phyloP scores from a whole-genome alignment of 2,113 vertebrate genomes.

The Chlorodrepanis virens region DNA sequence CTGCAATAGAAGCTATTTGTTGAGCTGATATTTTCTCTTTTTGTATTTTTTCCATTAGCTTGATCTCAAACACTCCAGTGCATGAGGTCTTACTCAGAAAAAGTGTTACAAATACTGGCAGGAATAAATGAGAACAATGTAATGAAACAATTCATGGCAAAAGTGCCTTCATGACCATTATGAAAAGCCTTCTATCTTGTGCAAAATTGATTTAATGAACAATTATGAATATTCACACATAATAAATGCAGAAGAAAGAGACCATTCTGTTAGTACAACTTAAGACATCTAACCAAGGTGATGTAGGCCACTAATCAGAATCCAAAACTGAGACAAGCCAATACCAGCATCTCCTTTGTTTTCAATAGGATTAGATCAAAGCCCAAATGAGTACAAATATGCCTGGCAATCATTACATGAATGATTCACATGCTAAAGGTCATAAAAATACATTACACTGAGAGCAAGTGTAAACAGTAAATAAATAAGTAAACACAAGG shows the following conservation, averaged over 20 bases:
- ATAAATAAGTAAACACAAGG: not conserved
- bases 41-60: not conserved
- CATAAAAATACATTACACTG: not conserved
- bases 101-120: not conserved
- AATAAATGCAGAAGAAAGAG: not conserved
- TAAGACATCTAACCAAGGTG: not conserved
- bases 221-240: conserved; percentile 1
- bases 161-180: not conserved
- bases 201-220: conserved; percentile 22
- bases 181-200: not conserved
- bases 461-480: not conserved
- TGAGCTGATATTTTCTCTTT: not conserved
- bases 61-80: not conserved
- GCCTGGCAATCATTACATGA: not conserved
- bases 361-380: not conserved
- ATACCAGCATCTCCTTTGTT: not conserved
- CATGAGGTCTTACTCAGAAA: not conserved
- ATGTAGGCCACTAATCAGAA: not conserved
- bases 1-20: not conserved
- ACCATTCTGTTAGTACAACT: not conserved
- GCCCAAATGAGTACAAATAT: not conserved
- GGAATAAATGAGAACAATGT: not conserved
- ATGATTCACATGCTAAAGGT: not conserved
- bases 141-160: not conserved
- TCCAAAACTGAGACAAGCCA: not conserved